Conservation (phyloP, 1,140 invertebrate genomes). For the Neomicropteryx cornuta region DNA sequence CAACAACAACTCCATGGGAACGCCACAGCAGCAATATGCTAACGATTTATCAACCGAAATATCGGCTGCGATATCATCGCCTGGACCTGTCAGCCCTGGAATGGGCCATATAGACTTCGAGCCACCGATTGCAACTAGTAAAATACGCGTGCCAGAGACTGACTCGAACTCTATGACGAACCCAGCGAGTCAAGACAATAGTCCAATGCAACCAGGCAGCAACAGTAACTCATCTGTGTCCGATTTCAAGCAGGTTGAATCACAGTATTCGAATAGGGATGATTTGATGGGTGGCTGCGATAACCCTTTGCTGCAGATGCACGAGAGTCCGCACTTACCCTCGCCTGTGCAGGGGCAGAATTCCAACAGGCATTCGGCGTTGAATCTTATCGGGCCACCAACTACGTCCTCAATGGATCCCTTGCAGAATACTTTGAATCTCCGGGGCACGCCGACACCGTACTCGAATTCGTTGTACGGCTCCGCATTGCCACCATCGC, state of each 20-base stretch:
- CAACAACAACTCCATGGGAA: conserved; percentile 8
- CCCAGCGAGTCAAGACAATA: conserved; percentile 16
- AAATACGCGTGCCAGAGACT: conserved; percentile 12
- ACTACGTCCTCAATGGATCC: conserved; percentile 11
- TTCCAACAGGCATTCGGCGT: conserved; percentile 13
- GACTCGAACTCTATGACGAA: conserved; percentile 13
- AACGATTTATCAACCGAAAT: conserved; percentile 67
- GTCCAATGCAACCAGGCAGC: conserved; percentile 26
- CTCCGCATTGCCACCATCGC: conserved; percentile 10
- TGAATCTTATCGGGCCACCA: conserved; percentile 11
- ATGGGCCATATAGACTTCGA: conserved; percentile 68
- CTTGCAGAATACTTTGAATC: not conserved
- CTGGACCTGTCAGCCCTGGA: conserved; percentile 51
- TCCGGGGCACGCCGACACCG: not conserved
- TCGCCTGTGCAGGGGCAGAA: no score
- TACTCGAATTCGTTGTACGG: not conserved
- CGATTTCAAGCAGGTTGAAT: conserved; percentile 31
- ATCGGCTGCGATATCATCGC: conserved; percentile 63
- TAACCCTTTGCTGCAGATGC: conserved; percentile 13
- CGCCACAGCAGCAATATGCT: conserved; percentile 50
- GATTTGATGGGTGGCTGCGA: conserved; percentile 14
- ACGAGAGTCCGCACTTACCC: no score
- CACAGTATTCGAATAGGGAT: no score
- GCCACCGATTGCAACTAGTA: conserved; percentile 40
- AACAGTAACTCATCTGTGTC: conserved; percentile 29